Evolutionary conservation across 2,888 invertebrate species (phyloP), one percentile per base, ranked within the genome.

Genomic region (Serrognathus titanus): DNA sequence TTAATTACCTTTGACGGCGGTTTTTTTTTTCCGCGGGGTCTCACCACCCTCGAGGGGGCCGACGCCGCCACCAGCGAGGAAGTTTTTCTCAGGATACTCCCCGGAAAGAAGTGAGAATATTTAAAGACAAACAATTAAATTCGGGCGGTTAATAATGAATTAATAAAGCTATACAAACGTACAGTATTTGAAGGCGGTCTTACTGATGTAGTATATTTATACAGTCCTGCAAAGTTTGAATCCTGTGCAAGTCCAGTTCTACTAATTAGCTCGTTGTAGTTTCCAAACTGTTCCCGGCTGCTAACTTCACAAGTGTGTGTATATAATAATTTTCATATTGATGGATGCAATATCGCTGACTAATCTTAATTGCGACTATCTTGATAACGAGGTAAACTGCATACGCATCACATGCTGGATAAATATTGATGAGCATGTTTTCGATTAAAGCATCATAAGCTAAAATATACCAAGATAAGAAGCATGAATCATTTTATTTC

Each of bases 1-100:
- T 85, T 85, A 85, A 85, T 85, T 85, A 84, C 83, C 82, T 82
- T 83, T 82, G 83, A 83, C 83, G 24, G 7, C 78, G 75, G 81
- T 80, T 82, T 74, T 74, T 71, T 74, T 71, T 67, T 66, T 60
- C 38, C 31, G 39, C 10, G 36, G 31, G 20, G 13, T 6, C 24
- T 31, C 24, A 7, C 24, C 24, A 7, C 24, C 24, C 24, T 31
- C 24, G 7, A 31, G 74, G 74, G 73, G 74, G 74, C 74, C 71
- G 71, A 71, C 71, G 71, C 72, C 73, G 66, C 67, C 16, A 16
- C 67, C 16, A 16, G 16, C 16, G 16, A 16, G 24, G 6, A 31
- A 31, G 24, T 31, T 31, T 31, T 31, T 31, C n/a, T n/a, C 24
- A 6, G 24, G 24, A 31, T 31, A 6, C 24, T 31, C 24, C 6